phyloP scores from a whole-genome alignment of 2,113 vertebrate species.

The Athene noctua region DNA sequence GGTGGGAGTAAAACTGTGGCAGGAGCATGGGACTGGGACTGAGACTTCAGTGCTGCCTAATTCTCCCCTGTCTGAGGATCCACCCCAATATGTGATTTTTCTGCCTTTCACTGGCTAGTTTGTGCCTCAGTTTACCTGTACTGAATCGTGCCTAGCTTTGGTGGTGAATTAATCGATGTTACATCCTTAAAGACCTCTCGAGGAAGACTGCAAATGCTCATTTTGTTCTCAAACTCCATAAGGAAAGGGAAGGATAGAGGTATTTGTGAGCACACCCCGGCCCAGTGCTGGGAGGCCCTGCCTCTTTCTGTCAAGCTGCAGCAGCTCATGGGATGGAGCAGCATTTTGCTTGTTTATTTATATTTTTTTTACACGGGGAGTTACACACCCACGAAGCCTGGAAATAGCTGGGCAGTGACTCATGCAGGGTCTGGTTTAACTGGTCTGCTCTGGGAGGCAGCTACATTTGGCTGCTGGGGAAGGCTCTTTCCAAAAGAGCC shows the following conservation, averaged over 20 bases:
- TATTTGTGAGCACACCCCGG: fast-evolving
- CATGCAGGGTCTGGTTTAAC: neutral
- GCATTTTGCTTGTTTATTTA: conserved; percentile 31
- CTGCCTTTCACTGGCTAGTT: neutral
- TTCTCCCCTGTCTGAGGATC: neutral
- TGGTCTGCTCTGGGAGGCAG: neutral
- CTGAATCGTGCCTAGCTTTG: neutral
- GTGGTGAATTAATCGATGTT: fast-evolving
- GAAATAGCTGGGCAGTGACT: conserved; percentile 59
- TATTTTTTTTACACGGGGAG: neutral
- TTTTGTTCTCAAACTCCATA: neutral
- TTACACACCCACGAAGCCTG: conserved; percentile 28
- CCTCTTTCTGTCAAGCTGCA: neutral
- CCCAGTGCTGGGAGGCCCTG: fast-evolving
- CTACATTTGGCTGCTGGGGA: neutral
- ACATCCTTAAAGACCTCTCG: neutral
- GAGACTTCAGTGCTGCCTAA: neutral
- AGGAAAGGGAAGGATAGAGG: neutral
- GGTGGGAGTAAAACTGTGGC: neutral
- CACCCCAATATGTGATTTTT: neutral
- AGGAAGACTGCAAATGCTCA: neutral
- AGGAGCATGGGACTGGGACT: neutral
- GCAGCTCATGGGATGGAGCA: neutral
- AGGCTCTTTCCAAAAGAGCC: neutral
- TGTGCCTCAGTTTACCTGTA: neutral